These are phyloP conservation scores for Oxyura jamaicensis DNA, from an alignment of 2,113 vertebrate species.

Conservation along the genomic window DNA sequence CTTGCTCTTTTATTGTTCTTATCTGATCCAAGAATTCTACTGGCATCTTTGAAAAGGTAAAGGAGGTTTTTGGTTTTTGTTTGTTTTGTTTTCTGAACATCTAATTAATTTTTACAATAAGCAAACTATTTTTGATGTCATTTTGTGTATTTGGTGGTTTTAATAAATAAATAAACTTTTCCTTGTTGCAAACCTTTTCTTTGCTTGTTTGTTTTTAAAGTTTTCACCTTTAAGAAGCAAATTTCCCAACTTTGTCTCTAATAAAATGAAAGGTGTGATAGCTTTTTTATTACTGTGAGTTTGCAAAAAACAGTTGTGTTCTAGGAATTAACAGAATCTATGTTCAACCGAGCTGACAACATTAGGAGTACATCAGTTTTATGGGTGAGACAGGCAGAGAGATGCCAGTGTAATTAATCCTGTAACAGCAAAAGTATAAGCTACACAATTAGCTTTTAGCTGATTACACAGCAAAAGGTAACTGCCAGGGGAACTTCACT, in stretches of 20 bases:
- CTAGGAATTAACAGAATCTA: neutral
- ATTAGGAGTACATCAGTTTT: neutral
- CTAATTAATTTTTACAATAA: neutral
- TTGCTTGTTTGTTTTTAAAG: neutral
- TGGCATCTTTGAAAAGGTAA: neutral
- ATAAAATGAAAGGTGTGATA: neutral
- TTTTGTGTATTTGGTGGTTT: neutral
- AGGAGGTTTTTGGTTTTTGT: neutral
- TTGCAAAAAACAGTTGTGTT: neutral
- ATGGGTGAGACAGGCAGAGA: neutral
- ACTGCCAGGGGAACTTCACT: neutral
- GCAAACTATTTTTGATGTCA: neutral
- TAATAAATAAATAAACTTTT: neutral
- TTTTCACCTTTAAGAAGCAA: neutral
- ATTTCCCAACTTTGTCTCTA: neutral
- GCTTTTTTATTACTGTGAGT: neutral
- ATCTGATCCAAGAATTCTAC: neutral
- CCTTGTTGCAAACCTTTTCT: neutral
- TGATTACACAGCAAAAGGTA: neutral
- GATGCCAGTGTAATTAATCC: neutral
- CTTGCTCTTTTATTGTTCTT: neutral
- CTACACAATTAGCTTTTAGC: neutral
- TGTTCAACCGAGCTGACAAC: neutral
- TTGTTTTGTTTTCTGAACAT: neutral
- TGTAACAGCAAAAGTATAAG: neutral